Evolutionary conservation across 2,888 invertebrate genomes (phyloP), one percentile per base, ranked within the genome.

Genomic region (Anoplius nigerrimus): DNA sequence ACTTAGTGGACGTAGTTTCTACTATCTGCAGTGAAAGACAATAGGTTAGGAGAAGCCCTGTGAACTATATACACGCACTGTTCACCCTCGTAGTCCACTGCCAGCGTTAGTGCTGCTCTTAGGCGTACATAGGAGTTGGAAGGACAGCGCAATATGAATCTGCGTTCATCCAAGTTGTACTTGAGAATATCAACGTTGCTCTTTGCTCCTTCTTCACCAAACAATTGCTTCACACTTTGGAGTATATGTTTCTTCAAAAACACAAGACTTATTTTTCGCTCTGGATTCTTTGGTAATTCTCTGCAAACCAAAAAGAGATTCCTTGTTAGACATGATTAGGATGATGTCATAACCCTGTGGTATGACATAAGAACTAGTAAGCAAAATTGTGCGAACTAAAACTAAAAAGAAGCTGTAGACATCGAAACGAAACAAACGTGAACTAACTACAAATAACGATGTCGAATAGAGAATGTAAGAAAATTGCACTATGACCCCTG

Each of bases 181-280:
- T 92, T 92, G 2, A 93, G 74, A 15, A 94, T 80, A 71, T 93
- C 92, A 24, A 93, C 84, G 34, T 86, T 86, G 24, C 90, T 22
- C 8, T 42, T 62, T 8, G 52, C 42, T 34, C 60, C 60, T 60
- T 60, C 60, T 51, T 60, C 60, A 13, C 60, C 60, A 11, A 60
- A 52, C 5, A 60, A 42, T 34, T 27, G 16, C 15, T 52, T 60
- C 5, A 60, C 60, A 1, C 43, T 27, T 53, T 75, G 53, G 34
- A 78, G 84, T 71, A 93, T 90, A 83, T 92, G 91, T 56, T 91
- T 91, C 81, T 92, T 92, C 68, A 93, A 89, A 79, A 89, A 92
- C 2, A 89, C 90, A 1, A 89, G 86, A 46, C 90, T 90, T 67
- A 92, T 81, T 65, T 90, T 86, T 16, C 84, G 85, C 52, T 84